Conservation (phyloP, 2,888 invertebrate species). For the Adelphocoris suturalis region DNA sequence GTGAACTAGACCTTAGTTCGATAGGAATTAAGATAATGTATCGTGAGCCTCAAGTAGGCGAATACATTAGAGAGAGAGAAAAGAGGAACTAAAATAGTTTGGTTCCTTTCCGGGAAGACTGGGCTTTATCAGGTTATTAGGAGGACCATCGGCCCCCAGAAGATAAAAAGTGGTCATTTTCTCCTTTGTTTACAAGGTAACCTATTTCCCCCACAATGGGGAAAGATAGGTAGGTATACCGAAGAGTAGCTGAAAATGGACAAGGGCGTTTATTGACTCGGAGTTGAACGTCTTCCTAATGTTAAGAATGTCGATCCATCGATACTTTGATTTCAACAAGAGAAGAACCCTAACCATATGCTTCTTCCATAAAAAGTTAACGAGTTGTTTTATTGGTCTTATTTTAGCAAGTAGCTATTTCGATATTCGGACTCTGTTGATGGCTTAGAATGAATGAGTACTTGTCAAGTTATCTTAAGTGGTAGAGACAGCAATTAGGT, state of each 20-base stretch:
- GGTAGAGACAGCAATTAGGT: too few relatives aligned
- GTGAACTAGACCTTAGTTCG: background rate
- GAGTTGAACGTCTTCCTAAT: background rate
- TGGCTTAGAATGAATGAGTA: too few relatives aligned
- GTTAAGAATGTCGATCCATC: too few relatives aligned
- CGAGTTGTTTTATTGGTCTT: too few relatives aligned
- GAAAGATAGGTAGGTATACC: background rate
- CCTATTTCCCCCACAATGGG: background rate
- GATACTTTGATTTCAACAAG: too few relatives aligned
- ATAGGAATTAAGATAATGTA: slow-evolving; percentile 19
- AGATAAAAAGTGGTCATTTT: background rate
- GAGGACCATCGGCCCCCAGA: background rate
- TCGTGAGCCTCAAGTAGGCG: slow-evolving; percentile 18
- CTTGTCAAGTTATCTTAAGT: too few relatives aligned
- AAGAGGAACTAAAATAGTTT: slow-evolving; percentile 18
- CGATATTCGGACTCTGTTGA: too few relatives aligned
- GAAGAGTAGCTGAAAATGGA: background rate
- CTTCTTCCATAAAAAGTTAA: too few relatives aligned
- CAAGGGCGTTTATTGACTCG: background rate
- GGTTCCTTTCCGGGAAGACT: background rate
- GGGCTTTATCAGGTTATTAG: background rate
- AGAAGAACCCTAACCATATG: too few relatives aligned
- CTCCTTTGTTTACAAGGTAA: background rate
- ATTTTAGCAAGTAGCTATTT: too few relatives aligned
- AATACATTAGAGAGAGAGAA: slow-evolving; percentile 12